These are phyloP conservation scores for Amblyopsis hoosieri DNA, from an alignment of 2,797 vertebrate species.

Conservation along the genomic window DNA sequence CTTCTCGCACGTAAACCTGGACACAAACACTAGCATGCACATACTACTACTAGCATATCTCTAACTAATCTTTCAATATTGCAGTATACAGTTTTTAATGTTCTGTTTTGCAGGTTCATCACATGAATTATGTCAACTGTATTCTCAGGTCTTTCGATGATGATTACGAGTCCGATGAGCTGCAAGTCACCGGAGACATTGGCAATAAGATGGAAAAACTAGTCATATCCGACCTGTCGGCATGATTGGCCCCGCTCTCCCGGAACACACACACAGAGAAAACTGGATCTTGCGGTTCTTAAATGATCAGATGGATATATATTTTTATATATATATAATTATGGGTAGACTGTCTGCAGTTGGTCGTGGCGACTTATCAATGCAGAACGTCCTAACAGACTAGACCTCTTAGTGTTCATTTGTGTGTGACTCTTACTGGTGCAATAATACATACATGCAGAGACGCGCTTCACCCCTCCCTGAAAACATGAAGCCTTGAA, in stretches of 20 bases:
- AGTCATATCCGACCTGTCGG: constrained; percentile 88
- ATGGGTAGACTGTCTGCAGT: constrained; percentile 16
- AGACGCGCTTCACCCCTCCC: constrained; percentile 28
- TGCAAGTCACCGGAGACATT: constrained; percentile 85
- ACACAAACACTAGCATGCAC: not conserved
- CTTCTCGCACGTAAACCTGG: not conserved
- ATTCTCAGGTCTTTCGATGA: constrained; percentile 92
- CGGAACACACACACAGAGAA: constrained; percentile 36
- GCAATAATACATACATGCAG: constrained; percentile 49
- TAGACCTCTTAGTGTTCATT: constrained; percentile 35
- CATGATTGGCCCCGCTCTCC: constrained; percentile 67
- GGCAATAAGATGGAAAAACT: constrained; percentile 92
- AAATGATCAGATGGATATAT: constrained; percentile 18
- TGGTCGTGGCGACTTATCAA: constrained; percentile 10
- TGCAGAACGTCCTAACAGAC: constrained; percentile 10
- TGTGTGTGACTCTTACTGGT: constrained; percentile 57
- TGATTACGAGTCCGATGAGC: constrained; percentile 92
- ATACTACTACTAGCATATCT: not conserved
- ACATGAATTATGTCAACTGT: constrained; percentile 22
- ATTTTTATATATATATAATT: constrained; percentile 10
- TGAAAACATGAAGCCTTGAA: constrained; percentile 21
- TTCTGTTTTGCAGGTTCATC: constrained; percentile 21
- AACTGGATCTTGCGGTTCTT: not conserved
- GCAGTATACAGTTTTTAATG: not conserved
- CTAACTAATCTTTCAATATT: not conserved